phyloP scores from a whole-genome alignment of 2,113 vertebrate species.

The Phainopepla nitens region DNA sequence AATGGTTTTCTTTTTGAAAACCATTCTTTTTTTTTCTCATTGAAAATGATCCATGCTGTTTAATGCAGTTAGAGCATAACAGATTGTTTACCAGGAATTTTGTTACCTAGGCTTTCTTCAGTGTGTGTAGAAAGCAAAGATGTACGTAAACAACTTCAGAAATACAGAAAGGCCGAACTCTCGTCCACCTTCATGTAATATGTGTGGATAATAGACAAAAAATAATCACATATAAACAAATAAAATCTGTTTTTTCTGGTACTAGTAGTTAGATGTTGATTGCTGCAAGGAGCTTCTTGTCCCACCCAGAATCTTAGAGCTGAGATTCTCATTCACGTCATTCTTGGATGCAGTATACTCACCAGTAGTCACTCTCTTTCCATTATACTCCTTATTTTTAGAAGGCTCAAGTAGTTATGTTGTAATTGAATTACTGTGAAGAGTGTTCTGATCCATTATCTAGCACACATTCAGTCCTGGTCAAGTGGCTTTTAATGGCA shows the following conservation, averaged over 20 bases:
- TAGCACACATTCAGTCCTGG: background rate
- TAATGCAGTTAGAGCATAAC: background rate
- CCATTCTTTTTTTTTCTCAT: too few relatives aligned
- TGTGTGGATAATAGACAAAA: background rate
- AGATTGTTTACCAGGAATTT: background rate
- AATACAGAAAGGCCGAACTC: background rate
- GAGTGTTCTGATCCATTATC: background rate
- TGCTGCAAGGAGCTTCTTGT: background rate
- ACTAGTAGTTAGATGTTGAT: background rate
- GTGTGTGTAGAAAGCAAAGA: background rate
- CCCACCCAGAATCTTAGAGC: background rate
- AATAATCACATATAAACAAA: background rate
- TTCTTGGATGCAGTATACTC: background rate
- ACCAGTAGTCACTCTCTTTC: background rate
- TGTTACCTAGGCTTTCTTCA: background rate
- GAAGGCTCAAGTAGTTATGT: background rate
- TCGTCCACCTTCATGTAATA: background rate
- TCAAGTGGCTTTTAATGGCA: background rate
- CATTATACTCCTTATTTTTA: constrained; percentile 12
- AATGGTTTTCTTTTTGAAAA: background rate
- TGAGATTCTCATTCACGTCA: background rate
- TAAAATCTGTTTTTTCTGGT: background rate
- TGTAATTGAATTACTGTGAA: constrained; percentile 1
- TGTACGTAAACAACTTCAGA: background rate
- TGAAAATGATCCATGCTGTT: background rate